Conservation (phyloP, 2,888 invertebrate species). For the Andricus curvator region DNA sequence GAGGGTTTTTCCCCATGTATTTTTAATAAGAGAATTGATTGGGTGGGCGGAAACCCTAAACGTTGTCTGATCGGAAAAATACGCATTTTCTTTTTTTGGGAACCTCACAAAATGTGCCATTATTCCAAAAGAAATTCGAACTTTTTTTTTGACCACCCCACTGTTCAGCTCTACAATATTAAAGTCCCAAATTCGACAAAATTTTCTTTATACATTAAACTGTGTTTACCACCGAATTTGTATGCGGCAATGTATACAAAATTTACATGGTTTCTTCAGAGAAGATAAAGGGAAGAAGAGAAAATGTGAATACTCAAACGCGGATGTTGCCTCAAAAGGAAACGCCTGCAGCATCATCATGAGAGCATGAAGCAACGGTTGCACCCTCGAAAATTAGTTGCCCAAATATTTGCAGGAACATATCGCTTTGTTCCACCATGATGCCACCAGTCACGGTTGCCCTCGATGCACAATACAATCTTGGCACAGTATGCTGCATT, state of each 20-base stretch:
- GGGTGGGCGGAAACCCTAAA: too few species aligned
- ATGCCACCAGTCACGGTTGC: slow-evolving; percentile 20
- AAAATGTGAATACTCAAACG: slow-evolving; percentile 15
- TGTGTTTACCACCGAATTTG: not conserved
- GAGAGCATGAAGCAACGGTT: slow-evolving; percentile 7
- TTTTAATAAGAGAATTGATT: too few species aligned
- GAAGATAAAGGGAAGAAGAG: not conserved
- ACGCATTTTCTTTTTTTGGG: too few species aligned
- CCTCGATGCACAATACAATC: slow-evolving; percentile 31
- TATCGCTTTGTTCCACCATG: slow-evolving; percentile 39
- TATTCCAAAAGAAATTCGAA: too few species aligned
- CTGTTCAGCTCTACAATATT: too few species aligned
- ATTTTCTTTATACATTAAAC: too few species aligned
- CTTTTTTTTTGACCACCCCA: too few species aligned
- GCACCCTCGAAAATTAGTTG: slow-evolving; percentile 35
- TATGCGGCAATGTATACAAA: not conserved
- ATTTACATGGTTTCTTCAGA: not conserved
- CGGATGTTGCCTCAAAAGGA: slow-evolving; percentile 16
- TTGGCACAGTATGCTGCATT: slow-evolving; percentile 21
- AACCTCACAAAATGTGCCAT: too few species aligned
- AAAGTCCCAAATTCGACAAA: too few species aligned
- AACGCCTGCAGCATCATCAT: slow-evolving; percentile 22
- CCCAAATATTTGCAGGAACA: slow-evolving; percentile 37
- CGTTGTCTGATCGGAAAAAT: too few species aligned
- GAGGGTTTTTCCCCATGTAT: too few species aligned